phyloP scores from a whole-genome alignment of 2,888 invertebrate species.

The Andrena bicolor region DNA sequence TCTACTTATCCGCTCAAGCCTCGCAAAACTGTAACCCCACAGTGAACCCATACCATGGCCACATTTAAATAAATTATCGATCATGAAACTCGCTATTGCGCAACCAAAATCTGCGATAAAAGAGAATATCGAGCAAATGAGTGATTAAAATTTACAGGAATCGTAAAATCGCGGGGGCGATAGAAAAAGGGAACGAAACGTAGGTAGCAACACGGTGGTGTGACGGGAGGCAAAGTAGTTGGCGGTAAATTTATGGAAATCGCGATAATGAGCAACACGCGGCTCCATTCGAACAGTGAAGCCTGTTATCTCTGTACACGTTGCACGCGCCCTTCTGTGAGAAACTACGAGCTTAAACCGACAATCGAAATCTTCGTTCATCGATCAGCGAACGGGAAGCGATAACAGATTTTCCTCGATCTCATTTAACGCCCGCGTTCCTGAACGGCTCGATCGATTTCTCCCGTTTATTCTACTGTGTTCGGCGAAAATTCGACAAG shows the following conservation, averaged over 20 bases:
- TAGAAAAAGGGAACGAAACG: neutral
- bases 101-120: neutral
- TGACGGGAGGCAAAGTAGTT: neutral
- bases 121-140: neutral
- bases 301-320: neutral
- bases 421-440: neutral
- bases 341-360: constrained; percentile 1
- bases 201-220: neutral
- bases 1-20: neutral
- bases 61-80: neutral
- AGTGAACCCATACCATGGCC: neutral
- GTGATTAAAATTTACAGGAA: neutral
- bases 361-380: neutral
- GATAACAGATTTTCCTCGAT: neutral
- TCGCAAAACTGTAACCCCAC: neutral
- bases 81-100: neutral
- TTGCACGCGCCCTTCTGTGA: neutral
- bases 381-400: neutral
- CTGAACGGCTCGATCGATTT: neutral
- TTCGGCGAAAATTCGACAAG: neutral
- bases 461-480: neutral
- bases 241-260: constrained; percentile 34
- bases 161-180: neutral
- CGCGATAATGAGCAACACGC: constrained; percentile 44
- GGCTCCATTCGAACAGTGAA: constrained; percentile 8